Percentiles rank a stretch among this genome's conserved stretches.
Evolutionary conservation across 2,797 vertebrate species (phyloP).

Genomic region (Ciconia nigra): DNA sequence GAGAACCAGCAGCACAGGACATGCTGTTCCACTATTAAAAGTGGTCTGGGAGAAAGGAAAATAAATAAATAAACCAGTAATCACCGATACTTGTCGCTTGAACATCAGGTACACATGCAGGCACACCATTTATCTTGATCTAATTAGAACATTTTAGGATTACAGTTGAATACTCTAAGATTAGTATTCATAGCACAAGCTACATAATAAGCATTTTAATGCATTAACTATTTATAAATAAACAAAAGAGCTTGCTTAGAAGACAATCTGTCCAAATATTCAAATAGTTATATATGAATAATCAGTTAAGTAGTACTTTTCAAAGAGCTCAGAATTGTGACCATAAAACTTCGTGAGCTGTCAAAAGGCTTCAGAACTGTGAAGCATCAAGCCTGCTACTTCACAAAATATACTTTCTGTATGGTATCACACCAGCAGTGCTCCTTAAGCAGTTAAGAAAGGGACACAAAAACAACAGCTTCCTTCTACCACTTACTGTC

Average conservation of each 20-base stretch:
- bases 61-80: not conserved
- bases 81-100: not conserved
- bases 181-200: conserved; percentile 51
- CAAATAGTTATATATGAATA: not conserved
- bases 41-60: not conserved
- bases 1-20: not conserved
- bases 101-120: conserved; percentile 4
- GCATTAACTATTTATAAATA: conserved; percentile 46
- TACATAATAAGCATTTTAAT: conserved; percentile 39
- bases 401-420: not conserved
- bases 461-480: not conserved
- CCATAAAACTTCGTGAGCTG: not conserved
- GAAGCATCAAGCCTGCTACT: not conserved
- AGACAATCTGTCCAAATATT: conserved; percentile 24
- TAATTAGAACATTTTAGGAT: conserved; percentile 32
- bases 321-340: not conserved
- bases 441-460: not conserved
- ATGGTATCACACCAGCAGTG: not conserved
- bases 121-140: conserved; percentile 6
- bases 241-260: conserved; percentile 30
- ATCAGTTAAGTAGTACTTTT: not conserved
- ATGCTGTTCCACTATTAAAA: not conserved
- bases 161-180: not conserved
- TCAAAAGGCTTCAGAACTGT: not conserved
- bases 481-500: not conserved